phyloP scores from a whole-genome alignment of 2,888 invertebrate genomes.

The Aphidius colemani region DNA sequence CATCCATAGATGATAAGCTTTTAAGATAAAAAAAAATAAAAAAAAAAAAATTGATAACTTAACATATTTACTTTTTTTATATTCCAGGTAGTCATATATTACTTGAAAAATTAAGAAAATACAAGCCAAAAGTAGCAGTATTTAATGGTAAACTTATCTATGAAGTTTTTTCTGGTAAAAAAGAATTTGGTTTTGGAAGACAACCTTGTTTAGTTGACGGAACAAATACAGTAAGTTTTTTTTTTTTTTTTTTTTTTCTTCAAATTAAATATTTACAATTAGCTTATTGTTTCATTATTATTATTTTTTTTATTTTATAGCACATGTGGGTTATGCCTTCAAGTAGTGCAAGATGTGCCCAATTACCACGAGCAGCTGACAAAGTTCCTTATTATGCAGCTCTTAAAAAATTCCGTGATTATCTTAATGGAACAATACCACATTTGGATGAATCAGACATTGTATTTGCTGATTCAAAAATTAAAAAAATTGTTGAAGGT shows the following conservation, averaged over 20 bases:
- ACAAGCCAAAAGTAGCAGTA: slow-evolving; percentile 94
- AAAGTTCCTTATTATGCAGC: slow-evolving; percentile 98
- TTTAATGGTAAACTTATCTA: slow-evolving; percentile 99
- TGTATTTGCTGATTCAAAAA: slow-evolving; percentile 77
- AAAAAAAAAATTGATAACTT: slow-evolving; percentile 1
- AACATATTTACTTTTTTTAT: slow-evolving; percentile 31
- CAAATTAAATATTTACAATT: background rate
- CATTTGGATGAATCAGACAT: slow-evolving; percentile 87
- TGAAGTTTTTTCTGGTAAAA: slow-evolving; percentile 96
- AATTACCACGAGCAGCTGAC: slow-evolving; percentile 95
- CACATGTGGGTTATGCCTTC: slow-evolving; percentile 99
- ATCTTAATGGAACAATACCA: slow-evolving; percentile 83
- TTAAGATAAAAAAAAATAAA: background rate
- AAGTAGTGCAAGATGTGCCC: slow-evolving; percentile 95
- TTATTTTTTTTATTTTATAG: slow-evolving; percentile 64
- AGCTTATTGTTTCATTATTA: background rate
- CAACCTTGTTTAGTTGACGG: slow-evolving; percentile 93
- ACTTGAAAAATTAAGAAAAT: slow-evolving; percentile 87
- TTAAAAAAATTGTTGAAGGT: slow-evolving; percentile 59
- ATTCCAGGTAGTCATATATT: slow-evolving; percentile 76
- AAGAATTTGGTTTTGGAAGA: slow-evolving; percentile 95
- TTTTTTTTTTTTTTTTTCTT: slow-evolving; percentile 1
- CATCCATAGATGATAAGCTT: background rate
- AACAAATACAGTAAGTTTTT: slow-evolving; percentile 84
- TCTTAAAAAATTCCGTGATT: slow-evolving; percentile 93